Evolutionary conservation across 2,888 invertebrate species (phyloP).

Genomic region (Peribatodes rhomboidaria): DNA sequence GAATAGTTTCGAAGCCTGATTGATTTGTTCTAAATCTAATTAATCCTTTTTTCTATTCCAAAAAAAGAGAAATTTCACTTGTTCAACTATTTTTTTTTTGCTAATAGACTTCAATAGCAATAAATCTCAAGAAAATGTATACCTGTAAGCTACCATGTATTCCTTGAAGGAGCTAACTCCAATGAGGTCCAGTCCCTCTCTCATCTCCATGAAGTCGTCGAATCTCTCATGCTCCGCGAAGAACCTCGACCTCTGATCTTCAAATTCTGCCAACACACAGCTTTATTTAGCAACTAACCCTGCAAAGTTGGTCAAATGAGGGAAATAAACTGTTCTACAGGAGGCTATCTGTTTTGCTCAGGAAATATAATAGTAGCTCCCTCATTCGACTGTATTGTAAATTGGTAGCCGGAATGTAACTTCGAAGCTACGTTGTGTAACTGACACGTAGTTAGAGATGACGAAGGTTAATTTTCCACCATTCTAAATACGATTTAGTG

Average conservation of each 20-base stretch:
- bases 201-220: constrained; percentile 95
- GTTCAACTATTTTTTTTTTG: no score
- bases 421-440: neutral
- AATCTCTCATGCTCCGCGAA: constrained; percentile 92
- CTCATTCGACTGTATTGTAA: neutral
- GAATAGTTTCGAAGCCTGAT: no score
- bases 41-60: no score
- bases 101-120: no score
- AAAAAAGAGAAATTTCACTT: no score
- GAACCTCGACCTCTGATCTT: constrained; percentile 92
- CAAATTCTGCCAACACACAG: constrained; percentile 87
- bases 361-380: no score
- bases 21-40: no score
- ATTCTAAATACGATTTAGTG: neutral
- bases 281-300: neutral
- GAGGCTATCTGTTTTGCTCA: no score
- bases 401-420: neutral
- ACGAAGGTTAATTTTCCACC: constrained; percentile 2
- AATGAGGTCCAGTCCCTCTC: constrained; percentile 92
- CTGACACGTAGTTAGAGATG: constrained; percentile 4
- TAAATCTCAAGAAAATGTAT: constrained; percentile 31
- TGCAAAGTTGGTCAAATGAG: neutral
- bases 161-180: constrained; percentile 87
- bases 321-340: neutral
- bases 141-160: constrained; percentile 86